These are phyloP conservation scores for Artibeus jamaicensis DNA, from an alignment of 2,797 vertebrate species.

Conservation along the genomic window DNA sequence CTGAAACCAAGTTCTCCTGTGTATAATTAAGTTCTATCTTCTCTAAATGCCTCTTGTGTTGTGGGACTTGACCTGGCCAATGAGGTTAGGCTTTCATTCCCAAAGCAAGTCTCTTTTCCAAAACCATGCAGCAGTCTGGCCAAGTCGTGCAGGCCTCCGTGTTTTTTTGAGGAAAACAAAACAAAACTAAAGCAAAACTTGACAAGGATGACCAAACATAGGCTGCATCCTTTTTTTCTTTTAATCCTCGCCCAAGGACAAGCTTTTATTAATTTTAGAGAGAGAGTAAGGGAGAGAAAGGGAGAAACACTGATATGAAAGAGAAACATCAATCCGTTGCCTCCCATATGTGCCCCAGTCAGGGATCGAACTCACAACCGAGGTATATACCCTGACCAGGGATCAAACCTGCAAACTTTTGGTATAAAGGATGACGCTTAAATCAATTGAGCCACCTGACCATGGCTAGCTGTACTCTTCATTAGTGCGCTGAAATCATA, in stretches of 20 bases:
- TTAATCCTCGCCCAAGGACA: not conserved
- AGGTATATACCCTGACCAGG: no score
- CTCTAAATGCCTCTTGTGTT: slow-evolving; percentile 41
- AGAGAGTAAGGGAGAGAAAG: not conserved
- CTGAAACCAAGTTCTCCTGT: not conserved
- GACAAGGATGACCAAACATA: not conserved
- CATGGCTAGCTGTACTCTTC: not conserved
- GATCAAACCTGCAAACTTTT: not conserved
- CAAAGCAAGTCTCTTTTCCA: not conserved
- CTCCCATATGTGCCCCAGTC: not conserved
- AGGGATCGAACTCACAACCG: no score
- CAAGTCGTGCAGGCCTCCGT: not conserved
- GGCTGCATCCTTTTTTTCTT: not conserved
- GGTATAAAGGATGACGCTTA: not conserved
- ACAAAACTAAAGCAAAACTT: not conserved
- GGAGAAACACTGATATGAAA: not conserved
- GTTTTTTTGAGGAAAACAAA: slow-evolving; percentile 9
- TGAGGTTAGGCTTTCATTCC: not conserved
- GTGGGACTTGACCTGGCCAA: not conserved
- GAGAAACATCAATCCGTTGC: not conserved
- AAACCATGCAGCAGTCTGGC: not conserved
- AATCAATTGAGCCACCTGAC: not conserved
- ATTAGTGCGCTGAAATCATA: not conserved
- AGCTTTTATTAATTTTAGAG: not conserved
- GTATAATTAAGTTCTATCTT: slow-evolving; percentile 53